Conservation (phyloP, 1,140 invertebrate genomes). For the Eueides isabella region DNA sequence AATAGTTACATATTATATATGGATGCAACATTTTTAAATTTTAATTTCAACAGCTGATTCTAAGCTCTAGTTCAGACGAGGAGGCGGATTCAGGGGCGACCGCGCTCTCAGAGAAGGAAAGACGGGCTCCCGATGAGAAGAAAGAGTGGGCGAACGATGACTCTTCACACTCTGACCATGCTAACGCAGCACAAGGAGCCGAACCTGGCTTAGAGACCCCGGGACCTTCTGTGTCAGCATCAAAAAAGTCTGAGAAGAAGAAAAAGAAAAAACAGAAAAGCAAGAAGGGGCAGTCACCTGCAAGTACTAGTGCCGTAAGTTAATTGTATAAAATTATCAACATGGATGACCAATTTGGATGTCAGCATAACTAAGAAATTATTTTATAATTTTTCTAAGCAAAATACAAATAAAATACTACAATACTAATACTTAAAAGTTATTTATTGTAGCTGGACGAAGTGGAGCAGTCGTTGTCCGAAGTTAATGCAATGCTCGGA, state of each 20-base stretch:
- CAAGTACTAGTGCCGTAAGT: conserved; percentile 8
- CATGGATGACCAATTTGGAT: too few relatives aligned
- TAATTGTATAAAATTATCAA: neutral
- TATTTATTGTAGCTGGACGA: conserved; percentile 83
- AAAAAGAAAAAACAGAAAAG: conserved; percentile 40
- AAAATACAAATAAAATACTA: too few relatives aligned
- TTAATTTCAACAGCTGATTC: neutral
- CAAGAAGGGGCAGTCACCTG: conserved; percentile 14
- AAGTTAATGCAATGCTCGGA: conserved; percentile 89
- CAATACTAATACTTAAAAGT: conserved; percentile 8
- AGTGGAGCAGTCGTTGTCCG: conserved; percentile 87
- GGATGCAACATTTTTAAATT: neutral
- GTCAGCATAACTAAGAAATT: too few relatives aligned
- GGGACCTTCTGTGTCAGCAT: neutral
- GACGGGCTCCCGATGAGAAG: neutral
- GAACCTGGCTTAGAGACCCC: neutral
- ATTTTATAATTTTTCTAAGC: too few relatives aligned
- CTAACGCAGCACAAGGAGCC: neutral
- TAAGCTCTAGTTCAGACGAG: conserved; percentile 6
- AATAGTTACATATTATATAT: neutral
- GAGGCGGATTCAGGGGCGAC: neutral
- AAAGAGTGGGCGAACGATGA: neutral
- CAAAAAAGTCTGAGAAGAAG: conserved; percentile 33
- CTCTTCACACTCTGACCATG: neutral
- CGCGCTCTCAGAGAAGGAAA: neutral